These are phyloP conservation scores for Nasonia longicornis DNA, from an alignment of 1,140 invertebrate genomes.

Conservation along the genomic window DNA sequence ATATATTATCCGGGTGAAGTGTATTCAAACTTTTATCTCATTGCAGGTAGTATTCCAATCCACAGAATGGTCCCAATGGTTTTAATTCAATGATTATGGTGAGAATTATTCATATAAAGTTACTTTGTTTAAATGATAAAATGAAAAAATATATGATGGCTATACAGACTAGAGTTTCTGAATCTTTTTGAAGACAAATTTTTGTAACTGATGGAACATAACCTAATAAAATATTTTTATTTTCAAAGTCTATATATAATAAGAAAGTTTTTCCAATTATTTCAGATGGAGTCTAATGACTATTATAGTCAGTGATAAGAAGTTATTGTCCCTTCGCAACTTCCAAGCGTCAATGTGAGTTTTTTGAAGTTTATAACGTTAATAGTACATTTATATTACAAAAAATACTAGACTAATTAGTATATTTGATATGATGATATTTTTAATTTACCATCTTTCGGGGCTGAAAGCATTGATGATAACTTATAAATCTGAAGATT, in stretches of 20 bases:
- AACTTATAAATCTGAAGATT: constrained; percentile 43
- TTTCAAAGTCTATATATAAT: not conserved
- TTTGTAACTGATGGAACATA: constrained; percentile 7
- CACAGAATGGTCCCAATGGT: too few relatives aligned
- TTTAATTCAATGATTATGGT: not conserved
- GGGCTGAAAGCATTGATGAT: constrained; percentile 58
- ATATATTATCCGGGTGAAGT: too few relatives aligned
- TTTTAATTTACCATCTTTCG: constrained; percentile 56
- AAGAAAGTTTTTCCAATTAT: not conserved
- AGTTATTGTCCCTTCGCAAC: not conserved
- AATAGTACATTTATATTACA: not conserved
- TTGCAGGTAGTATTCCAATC: too few relatives aligned
- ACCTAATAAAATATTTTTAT: not conserved
- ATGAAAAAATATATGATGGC: constrained; percentile 38
- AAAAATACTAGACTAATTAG: not conserved
- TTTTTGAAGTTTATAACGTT: constrained; percentile 15
- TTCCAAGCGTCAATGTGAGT: not conserved
- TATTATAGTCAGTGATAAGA: not conserved
- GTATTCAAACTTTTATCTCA: too few relatives aligned
- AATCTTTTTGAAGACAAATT: constrained; percentile 33
- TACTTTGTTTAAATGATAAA: not conserved
- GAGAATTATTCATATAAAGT: not conserved
- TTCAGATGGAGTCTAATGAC: not conserved
- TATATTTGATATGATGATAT: constrained; percentile 39
- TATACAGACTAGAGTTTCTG: constrained; percentile 42